These are phyloP conservation scores for Eupeodes corollae DNA, from an alignment of 1,140 invertebrate genomes.

Conservation along the genomic window DNA sequence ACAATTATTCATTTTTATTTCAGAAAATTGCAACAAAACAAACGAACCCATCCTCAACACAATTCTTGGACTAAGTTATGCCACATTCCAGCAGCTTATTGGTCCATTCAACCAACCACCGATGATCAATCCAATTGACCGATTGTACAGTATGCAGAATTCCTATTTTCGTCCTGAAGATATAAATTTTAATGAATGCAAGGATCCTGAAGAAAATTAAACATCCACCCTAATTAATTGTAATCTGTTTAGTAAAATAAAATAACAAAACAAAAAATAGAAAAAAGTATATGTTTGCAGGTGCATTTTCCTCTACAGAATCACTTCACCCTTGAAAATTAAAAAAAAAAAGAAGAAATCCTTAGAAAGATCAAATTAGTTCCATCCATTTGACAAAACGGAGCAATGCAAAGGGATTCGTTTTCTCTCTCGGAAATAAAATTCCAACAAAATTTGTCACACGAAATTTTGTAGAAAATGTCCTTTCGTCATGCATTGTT, in stretches of 20 bases:
- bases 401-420: constrained; percentile 16
- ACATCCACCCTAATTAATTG: background rate
- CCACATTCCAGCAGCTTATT: constrained; percentile 37
- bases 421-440: constrained; percentile 4
- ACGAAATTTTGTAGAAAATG: constrained; percentile 20
- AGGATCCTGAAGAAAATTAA: constrained; percentile 2
- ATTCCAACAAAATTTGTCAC: background rate
- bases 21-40: constrained; percentile 35
- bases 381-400: constrained; percentile 32
- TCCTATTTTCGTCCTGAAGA: constrained; percentile 52
- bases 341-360: too few species aligned
- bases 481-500: constrained; percentile 35
- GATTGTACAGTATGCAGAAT: constrained; percentile 52
- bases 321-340: too few species aligned
- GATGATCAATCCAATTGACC: constrained; percentile 49
- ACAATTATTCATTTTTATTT: background rate
- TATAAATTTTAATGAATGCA: constrained; percentile 26
- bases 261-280: constrained; percentile 4
- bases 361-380: constrained; percentile 25
- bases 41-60: constrained; percentile 33
- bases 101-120: constrained; percentile 33
- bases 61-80: constrained; percentile 35
- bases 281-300: constrained; percentile 2
- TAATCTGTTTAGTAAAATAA: background rate
- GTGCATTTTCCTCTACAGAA: too few species aligned